Percentiles rank a stretch among this genome's conserved stretches.
These are phyloP conservation scores for Alentia gelatinosa DNA, from an alignment of 2,888 invertebrate genomes.

Conservation along the genomic window DNA sequence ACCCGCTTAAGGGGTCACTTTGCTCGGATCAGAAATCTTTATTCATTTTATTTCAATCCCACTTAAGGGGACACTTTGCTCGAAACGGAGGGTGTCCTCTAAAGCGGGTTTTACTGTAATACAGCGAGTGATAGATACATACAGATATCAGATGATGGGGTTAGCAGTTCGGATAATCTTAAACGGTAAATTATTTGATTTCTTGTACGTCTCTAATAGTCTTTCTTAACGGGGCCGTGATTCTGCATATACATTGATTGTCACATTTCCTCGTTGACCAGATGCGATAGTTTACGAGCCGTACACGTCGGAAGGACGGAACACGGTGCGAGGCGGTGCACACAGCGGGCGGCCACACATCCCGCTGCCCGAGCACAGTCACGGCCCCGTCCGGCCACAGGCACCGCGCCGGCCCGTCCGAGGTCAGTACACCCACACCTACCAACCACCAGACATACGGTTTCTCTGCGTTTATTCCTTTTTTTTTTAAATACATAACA, in stretches of 20 bases:
- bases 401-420: constrained; percentile 12
- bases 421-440: neutral
- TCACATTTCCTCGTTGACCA: neutral
- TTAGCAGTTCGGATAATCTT: too few species aligned
- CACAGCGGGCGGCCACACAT: neutral
- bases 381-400: constrained; percentile 37
- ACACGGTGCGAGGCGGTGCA: neutral
- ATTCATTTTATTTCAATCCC: too few species aligned
- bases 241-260: neutral
- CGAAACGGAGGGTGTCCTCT: too few species aligned
- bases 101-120: too few species aligned
- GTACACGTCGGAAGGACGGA: constrained; percentile 21
- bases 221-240: neutral
- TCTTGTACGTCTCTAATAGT: neutral
- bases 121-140: neutral
- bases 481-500: too few species aligned
- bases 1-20: too few species aligned
- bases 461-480: too few species aligned
- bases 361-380: constrained; percentile 37
- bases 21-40: too few species aligned
- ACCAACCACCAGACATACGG: too few species aligned
- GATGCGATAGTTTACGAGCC: constrained; percentile 30
- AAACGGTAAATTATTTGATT: too few species aligned
- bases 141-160: too few species aligned
- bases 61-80: too few species aligned